Evolutionary conservation across 2,797 vertebrate genomes (phyloP), one percentile per base, ranked within the genome.

Genomic region (Acestrorhynchus altus): DNA sequence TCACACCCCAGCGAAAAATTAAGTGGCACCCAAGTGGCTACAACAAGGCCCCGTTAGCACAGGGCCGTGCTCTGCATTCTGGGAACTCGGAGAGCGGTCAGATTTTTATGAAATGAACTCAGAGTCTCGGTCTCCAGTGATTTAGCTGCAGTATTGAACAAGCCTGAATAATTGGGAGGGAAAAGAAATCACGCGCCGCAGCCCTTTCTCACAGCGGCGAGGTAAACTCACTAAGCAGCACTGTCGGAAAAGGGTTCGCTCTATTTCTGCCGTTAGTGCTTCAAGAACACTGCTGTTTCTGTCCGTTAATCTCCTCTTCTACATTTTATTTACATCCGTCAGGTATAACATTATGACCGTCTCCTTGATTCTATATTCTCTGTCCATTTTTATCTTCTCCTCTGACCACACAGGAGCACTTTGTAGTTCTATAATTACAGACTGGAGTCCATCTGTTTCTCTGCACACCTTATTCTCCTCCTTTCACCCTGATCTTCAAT

Each of bases 21-120:
- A 81, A 77, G 60, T 75, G 67, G 60, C 39, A 40, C 75, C 60
- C 47, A 22, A 56, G 74, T 65, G 77, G 67, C 44, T 54, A 42
- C 71, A 80, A 75, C 44, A 60, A 78, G 61, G 60, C 44, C 20
- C 15, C 59, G 40, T 79, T 79, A 56, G 54, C 39, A 47, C 26
- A 18, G 44, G 22, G 42, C 54, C 52, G 39, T 22, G 20, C 72
- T 63, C 47, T 7, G n/a, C 26, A 12, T 28, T 12, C 46, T 49
- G 65, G 44, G 46, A 49, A 31, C 59, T 39, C 26, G 1, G 56
- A 59, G 11, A 28, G 26, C 13, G 4, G 67, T 15, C 18, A 1
- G 49, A 2, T 35, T 20, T 40, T 54, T 47, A 20, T 69, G 49
- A 69, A 69, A 54, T 39, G 67, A 69, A 52, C 49, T 52, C 65